These are phyloP conservation scores for Hyles lineata DNA, from an alignment of 2,888 invertebrate genomes.

Conservation along the genomic window DNA sequence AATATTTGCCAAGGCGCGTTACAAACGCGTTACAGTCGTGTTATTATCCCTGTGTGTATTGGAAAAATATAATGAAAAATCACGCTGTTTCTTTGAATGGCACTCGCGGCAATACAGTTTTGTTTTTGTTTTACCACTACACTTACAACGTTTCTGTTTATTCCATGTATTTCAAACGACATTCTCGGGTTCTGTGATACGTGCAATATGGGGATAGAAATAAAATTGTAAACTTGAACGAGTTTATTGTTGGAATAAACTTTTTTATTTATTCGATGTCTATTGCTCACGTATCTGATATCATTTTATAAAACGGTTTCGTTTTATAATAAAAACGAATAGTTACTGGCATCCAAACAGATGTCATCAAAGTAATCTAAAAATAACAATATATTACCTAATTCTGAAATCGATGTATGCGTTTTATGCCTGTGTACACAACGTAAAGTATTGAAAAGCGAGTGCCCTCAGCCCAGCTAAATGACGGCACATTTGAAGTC, in stretches of 20 bases:
- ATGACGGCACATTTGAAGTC: constrained; percentile 37
- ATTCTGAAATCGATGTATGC: background rate
- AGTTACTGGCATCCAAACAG: background rate
- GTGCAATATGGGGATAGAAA: background rate
- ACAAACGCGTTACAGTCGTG: constrained; percentile 56
- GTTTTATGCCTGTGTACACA: background rate
- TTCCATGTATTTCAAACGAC: constrained; percentile 9
- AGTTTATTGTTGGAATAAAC: background rate
- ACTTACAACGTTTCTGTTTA: constrained; percentile 17
- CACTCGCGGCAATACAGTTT: constrained; percentile 8
- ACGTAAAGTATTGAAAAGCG: background rate
- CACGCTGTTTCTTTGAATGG: constrained; percentile 43
- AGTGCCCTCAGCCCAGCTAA: background rate
- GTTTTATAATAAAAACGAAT: background rate
- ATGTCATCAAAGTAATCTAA: background rate
- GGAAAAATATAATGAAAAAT: constrained; percentile 54
- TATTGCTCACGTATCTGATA: background rate
- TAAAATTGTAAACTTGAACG: constrained; percentile 2
- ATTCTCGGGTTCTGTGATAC: constrained; percentile 4
- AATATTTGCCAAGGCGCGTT: constrained; percentile 64
- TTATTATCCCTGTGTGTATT: constrained; percentile 58
- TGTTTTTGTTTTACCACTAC: constrained; percentile 6
- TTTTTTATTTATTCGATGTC: constrained; percentile 9
- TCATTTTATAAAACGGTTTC: background rate
- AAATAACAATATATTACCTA: background rate